A percentile compares a stretch with the other conserved stretches of the same genome.
phyloP scores from a whole-genome alignment of 2,797 vertebrate species.

The Erithacus rubecula region DNA sequence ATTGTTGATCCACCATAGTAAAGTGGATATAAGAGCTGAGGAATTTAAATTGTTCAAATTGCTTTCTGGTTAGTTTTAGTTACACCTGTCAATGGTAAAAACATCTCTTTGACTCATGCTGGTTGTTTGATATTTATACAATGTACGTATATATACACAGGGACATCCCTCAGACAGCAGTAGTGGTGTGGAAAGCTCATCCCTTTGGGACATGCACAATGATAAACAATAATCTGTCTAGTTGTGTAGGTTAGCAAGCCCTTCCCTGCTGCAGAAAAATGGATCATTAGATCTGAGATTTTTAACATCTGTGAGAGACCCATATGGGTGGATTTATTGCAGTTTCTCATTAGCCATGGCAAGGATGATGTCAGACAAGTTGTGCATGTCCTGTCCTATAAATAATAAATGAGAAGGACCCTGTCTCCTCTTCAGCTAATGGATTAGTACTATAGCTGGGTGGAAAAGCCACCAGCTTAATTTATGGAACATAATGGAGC shows the following conservation, averaged over 20 bases:
- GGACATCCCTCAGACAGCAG: neutral
- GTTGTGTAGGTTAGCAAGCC: neutral
- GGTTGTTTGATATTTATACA: neutral
- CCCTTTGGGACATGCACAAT: neutral
- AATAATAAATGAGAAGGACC: constrained; percentile 1
- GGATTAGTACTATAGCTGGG: neutral
- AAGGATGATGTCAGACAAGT: constrained; percentile 21
- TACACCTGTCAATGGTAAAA: neutral
- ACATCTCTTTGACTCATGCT: neutral
- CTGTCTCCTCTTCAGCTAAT: neutral
- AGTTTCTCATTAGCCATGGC: neutral
- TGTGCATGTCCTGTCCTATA: neutral
- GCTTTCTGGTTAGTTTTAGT: neutral
- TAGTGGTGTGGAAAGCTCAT: neutral
- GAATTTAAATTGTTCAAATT: neutral
- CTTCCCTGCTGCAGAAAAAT: neutral
- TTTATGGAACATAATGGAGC: neutral
- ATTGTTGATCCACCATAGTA: neutral
- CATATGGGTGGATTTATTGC: neutral
- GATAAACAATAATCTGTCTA: neutral
- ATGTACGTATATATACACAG: rapidly evolving
- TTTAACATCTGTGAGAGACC: neutral
- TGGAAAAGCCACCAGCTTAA: neutral
- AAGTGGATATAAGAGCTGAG: neutral
- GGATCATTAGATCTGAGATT: neutral